Base-by-base conservation (phyloP, 2,113 vertebrate genomes). In the Ceratotherium simum region DNA sequence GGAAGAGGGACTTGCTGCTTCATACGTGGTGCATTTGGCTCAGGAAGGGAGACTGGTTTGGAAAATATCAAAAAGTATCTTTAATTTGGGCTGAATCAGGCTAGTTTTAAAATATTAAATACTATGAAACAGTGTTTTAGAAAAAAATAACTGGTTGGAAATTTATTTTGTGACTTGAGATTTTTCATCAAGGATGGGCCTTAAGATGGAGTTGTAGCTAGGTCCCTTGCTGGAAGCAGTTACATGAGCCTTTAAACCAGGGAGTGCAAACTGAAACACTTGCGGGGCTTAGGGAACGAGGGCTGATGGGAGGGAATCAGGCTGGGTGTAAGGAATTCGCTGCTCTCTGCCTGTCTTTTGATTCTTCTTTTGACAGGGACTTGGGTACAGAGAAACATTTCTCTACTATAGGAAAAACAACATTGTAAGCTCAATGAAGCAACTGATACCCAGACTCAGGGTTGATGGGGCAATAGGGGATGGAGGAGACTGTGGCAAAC, bases 361-460 rank as follows among this genome's bases (percentile, higher is more conserved):
- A n/a, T 64, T 56, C 42, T 69, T 89, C 21, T 69, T 78, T 80
- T n/a, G 64, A 21, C 13, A 13, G 67, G 46, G 14, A 10, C 42
- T 31, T 14, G 54, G 58, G 42, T 25, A 27, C 62, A 67, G 56
- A 67, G 39, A 58, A 80, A 12, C 29, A 2, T 36, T 67, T 42
- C 58, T 54, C 10, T 69, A 7, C 51, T 25, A 0, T 4, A 56
- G 67, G 51, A 39, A 64, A 64, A 78, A 21, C 42, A 42, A 4
- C 21, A 3, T 1, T 3, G 29, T 4, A 25, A 25, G 8, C 20
- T 58, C 3, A 39, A 5, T 0, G 2, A 60, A 54, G 48, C 64
- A 20, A 2, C 33, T 10, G 20, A 17, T 7, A 10, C 31, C 48
- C 31, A 70, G 78, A 13, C 20, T 46, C 12, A 20, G 31, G 84